Percentiles rank a stretch among this genome's conserved stretches.
These are phyloP conservation scores for Odontophorus gujanensis DNA, from an alignment of 2,113 vertebrate genomes.

Conservation along the genomic window DNA sequence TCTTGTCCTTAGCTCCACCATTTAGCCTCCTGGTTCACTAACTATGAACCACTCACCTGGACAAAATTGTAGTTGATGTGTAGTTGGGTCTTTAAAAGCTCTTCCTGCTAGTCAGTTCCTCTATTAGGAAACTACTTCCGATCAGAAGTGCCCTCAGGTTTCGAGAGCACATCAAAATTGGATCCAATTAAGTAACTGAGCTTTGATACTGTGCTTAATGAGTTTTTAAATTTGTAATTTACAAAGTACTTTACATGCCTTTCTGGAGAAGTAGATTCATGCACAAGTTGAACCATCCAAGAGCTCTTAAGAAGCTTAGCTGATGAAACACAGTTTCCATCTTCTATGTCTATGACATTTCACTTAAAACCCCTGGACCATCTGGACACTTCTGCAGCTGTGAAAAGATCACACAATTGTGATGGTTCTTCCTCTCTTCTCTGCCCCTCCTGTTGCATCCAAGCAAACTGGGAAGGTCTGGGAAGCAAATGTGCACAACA, in stretches of 20 bases:
- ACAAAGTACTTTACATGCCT: conserved; percentile 46
- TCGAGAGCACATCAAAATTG: conserved; percentile 72
- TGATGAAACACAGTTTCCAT: not conserved
- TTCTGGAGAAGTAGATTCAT: conserved; percentile 26
- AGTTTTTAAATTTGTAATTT: conserved; percentile 69
- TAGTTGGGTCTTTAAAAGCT: conserved; percentile 43
- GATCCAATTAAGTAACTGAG: conserved; percentile 59
- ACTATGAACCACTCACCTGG: conserved; percentile 27
- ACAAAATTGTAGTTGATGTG: conserved; percentile 50
- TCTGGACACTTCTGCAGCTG: conserved; percentile 17
- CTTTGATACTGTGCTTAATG: conserved; percentile 66
- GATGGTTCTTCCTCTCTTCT: not conserved
- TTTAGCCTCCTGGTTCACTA: not conserved
- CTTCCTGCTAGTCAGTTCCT: conserved; percentile 45
- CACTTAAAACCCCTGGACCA: conserved; percentile 40
- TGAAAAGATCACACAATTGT: not conserved
- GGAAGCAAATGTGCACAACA: not conserved
- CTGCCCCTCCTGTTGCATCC: not conserved
- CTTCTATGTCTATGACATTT: conserved; percentile 32
- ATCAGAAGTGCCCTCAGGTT: conserved; percentile 62
- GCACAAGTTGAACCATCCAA: not conserved
- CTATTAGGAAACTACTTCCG: conserved; percentile 57
- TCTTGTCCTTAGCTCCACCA: not conserved
- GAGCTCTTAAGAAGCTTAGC: not conserved
- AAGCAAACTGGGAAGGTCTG: not conserved